Percentiles rank a stretch among this genome's conserved stretches.
Conservation (phyloP, 2,797 vertebrate genomes). For the Onychomys leucogaster region DNA sequence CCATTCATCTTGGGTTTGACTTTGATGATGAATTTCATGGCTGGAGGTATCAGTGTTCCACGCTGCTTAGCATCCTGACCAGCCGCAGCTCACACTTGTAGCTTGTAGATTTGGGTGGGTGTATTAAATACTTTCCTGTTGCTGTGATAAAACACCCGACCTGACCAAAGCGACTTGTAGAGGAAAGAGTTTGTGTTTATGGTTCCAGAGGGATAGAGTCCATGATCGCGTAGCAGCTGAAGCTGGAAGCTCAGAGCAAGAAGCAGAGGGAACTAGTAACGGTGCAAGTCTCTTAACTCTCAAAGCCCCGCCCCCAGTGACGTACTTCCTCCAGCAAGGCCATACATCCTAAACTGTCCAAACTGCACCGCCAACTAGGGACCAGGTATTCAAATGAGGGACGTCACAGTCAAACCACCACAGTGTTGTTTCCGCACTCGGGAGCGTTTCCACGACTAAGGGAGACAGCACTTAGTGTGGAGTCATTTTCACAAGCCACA, state of each 20-base stretch:
- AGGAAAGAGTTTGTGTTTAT: background rate
- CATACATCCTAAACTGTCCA: too few relatives aligned
- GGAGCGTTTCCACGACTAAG: background rate
- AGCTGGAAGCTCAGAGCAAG: background rate
- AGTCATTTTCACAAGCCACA: background rate
- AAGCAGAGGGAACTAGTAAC: background rate
- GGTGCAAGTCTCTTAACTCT: background rate
- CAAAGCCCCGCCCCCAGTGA: background rate
- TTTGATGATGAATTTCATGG: background rate
- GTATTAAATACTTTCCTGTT: too few relatives aligned
- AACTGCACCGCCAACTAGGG: background rate
- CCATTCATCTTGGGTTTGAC: background rate
- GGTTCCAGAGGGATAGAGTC: background rate
- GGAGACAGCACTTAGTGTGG: background rate
- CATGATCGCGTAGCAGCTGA: background rate
- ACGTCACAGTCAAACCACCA: background rate
- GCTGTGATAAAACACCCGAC: too few relatives aligned
- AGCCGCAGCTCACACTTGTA: background rate
- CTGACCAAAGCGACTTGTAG: too few relatives aligned
- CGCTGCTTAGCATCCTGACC: fast-evolving
- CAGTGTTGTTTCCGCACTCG: fast-evolving
- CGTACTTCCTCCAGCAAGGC: background rate
- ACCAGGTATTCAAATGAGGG: background rate
- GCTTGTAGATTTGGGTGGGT: too few relatives aligned
- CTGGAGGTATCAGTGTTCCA: fast-evolving